phyloP scores from a whole-genome alignment of 2,797 vertebrate genomes.

The Sebastes trivittatus region DNA sequence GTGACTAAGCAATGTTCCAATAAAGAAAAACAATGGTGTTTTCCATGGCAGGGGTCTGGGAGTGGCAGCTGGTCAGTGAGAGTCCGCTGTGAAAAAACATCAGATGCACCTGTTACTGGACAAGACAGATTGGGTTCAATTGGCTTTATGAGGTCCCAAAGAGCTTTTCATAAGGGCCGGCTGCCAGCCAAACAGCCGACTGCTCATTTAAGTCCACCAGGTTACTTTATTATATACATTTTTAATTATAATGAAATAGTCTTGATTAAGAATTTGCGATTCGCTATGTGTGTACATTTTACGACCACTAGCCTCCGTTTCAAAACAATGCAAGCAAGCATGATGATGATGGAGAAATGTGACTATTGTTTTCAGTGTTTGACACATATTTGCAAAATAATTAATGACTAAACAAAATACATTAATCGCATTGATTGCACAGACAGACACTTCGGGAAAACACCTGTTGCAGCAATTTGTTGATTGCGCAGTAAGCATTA shows the following conservation, averaged over 20 bases:
- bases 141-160: background rate
- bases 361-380: no score
- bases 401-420: no score
- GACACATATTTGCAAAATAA: no score
- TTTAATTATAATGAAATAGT: no score
- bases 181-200: background rate
- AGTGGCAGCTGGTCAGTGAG: conserved; percentile 53
- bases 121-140: background rate
- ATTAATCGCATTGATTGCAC: no score
- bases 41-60: conserved; percentile 12
- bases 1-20: conserved; percentile 50
- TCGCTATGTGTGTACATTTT: no score
- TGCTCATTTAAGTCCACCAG: background rate
- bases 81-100: background rate
- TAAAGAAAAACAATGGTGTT: conserved; percentile 38
- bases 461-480: no score
- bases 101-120: conserved; percentile 47
- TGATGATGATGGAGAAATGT: no score
- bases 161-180: background rate
- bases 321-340: no score
- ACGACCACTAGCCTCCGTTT: no score
- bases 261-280: background rate
- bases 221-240: background rate
- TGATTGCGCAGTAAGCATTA: no score
- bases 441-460: no score